Conservation (phyloP, 2,113 vertebrate species). For the Thunnus thynnus region DNA sequence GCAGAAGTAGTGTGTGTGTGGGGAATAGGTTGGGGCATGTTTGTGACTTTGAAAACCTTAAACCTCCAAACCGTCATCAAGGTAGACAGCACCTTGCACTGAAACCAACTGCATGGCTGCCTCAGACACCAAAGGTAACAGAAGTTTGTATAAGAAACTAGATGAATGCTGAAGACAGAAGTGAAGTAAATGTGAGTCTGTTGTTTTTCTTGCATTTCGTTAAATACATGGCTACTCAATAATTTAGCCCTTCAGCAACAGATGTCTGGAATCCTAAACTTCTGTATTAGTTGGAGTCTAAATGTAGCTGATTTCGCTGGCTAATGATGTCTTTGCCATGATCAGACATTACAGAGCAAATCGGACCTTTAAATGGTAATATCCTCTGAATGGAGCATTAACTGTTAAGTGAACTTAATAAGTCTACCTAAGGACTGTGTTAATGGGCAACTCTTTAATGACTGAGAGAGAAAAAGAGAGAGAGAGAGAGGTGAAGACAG, state of each 20-base stretch:
- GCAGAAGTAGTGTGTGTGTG: no score
- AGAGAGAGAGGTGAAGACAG: slow-evolving; percentile 8
- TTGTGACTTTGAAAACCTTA: no score
- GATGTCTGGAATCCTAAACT: slow-evolving; percentile 28
- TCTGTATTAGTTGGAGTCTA: slow-evolving; percentile 22
- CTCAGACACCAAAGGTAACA: no score
- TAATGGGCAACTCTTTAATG: slow-evolving; percentile 69
- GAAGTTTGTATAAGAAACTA: no score
- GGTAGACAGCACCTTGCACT: no score
- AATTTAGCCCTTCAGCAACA: slow-evolving; percentile 6
- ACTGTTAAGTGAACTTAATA: slow-evolving; percentile 77
- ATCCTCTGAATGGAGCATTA: slow-evolving; percentile 78
- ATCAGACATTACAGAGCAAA: slow-evolving; percentile 62
- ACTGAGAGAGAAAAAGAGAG: slow-evolving; percentile 20
- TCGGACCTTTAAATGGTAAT: slow-evolving; percentile 76
- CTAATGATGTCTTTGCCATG: slow-evolving; percentile 55
- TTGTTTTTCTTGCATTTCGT: no score
- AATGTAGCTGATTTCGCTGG: slow-evolving; percentile 38
- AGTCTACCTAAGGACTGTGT: slow-evolving; percentile 61
- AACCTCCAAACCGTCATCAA: no score
- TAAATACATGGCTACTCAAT: neutral
- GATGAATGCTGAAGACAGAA: no score
- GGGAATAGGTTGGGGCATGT: no score
- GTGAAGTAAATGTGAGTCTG: no score
- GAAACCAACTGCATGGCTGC: no score